These are phyloP conservation scores for Hippocampus mohnikei DNA, from an alignment of 2,113 vertebrate species.

Conservation along the genomic window DNA sequence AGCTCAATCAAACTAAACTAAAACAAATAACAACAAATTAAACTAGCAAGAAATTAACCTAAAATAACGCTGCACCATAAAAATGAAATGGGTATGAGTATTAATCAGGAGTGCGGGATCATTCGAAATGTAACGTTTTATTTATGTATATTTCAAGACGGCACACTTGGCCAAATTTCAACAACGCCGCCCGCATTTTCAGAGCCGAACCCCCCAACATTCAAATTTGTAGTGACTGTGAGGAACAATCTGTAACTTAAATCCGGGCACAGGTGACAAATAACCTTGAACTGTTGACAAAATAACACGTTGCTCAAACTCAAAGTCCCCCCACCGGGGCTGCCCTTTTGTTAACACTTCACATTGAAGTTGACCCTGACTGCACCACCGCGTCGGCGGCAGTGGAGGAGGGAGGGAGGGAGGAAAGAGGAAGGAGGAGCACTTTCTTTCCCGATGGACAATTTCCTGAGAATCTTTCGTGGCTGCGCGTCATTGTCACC, in stretches of 20 bases:
- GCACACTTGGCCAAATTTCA: neutral
- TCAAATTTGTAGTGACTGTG: neutral
- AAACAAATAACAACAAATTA: no score
- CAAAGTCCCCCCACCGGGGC: conserved; percentile 13
- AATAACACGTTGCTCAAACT: neutral
- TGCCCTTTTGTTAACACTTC: conserved; percentile 78
- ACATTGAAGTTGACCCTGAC: conserved; percentile 89
- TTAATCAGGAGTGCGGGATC: neutral
- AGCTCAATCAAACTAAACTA: no score
- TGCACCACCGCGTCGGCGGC: conserved; percentile 11
- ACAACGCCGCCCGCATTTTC: neutral
- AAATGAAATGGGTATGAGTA: neutral
- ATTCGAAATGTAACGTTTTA: no score
- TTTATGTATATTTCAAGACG: no score
- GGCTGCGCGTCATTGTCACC: conserved; percentile 58
- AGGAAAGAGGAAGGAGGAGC: conserved; percentile 23
- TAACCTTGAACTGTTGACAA: conserved; percentile 8
- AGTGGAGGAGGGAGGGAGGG: conserved; percentile 2
- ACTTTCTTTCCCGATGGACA: conserved; percentile 76
- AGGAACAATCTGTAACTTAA: neutral
- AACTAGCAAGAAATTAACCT: no score
- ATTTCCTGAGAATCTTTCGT: conserved; percentile 81
- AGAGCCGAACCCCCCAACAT: neutral
- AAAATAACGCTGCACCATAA: no score
- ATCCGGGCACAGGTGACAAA: neutral